Base-by-base conservation (phyloP, 2,113 vertebrate genomes). In the Podocnemis expansa region DNA sequence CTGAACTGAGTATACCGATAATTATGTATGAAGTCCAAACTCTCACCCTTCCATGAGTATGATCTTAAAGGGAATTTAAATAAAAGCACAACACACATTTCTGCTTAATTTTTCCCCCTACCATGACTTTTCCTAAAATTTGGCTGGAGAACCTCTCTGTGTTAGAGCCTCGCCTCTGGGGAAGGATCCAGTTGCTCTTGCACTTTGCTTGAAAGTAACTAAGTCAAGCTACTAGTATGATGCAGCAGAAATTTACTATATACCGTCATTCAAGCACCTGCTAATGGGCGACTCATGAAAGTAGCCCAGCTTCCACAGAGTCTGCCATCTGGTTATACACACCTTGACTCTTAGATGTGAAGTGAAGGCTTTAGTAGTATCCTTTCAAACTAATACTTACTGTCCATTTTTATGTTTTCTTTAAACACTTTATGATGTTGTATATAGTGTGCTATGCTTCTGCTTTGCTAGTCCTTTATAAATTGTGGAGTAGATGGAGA, bases 221-320 rank as follows among this genome's bases (percentile, higher is more conserved):
- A 76, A 0, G 0, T n/a, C 78, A 25, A 84, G 2, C 2, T 24
- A 4, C 24, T 55, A n/a, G 43, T 3, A 41, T 0, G 10, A 43
- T 21, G 86, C 87, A 88, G 83, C 1, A 10, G 24, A 5, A 75
- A 91, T 56, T n/a, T 54, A 85, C 2, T 1, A 70, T 49, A 80
- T 90, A 95, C 56, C 88, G 87, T 78, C 86, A 67, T 76, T 55
- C 58, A 87, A 88, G 88, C 82, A 83, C 73, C 84, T 45, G 21
- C 13, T 70, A 88, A 81, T 75, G 51, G 63, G 34, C 91, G 91
- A 90, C n/a, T 90, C 92, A 95, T 43, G 12, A 58, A 22, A 47
- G 45, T 21, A 47, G 47, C 12, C 31, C 43, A 86, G 9, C 45
- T 49, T 76, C 84, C 45, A 43, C 78, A 52, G 60, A 80, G 43